Evolutionary conservation across 2,888 invertebrate genomes (phyloP), one percentile per base, ranked within the genome.

Genomic region (Iselma pallidipennis): DNA sequence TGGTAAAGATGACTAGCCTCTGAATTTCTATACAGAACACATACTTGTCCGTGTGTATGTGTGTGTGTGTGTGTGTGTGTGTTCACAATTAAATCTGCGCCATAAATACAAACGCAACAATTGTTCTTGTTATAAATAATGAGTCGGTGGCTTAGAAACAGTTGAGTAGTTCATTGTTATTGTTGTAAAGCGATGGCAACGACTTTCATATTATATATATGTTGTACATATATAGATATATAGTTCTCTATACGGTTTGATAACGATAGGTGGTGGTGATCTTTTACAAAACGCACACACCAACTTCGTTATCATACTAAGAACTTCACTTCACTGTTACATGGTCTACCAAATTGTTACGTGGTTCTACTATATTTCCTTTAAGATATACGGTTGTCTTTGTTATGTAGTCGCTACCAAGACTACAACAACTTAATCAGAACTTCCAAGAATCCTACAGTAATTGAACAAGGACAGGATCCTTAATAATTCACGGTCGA

Each of bases 121-220:
- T 66, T 66, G 66, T 66, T 63, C 59, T 53, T 54, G 50, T 56
- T 55, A 66, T 66, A 66, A 66, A 63, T 66, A 66, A 66, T 66
- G 66, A 55, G 45, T 45, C 48, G 56, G 61, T 56, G 59, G 63
- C 63, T 66, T 63, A 61, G 63, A 63, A 63, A 58, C 66, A 64
- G 61, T 63, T 66, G 63, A 66, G 61, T 63, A 61, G 66, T 63
- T 66, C 66, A 66, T 66, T 66, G 66, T 45, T 45, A 45, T 23
- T 21, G 19, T 45, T 66, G 59, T 58, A 26, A 16, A 48, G 56
- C 58, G 61, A 66, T 63, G 58, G 61, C 58, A 56, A 54, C 50
- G 63, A 56, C 61, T 66, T 59, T 33, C 28, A 28, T 57, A 10
- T 48, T n/a, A 45, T 42, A 63, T 49, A 53, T 59, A 55, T 57